A percentile compares a stretch with the other conserved stretches of the same genome.
These are phyloP conservation scores for Podarcis siculus DNA, from an alignment of 2,797 vertebrate genomes.

Conservation along the genomic window DNA sequence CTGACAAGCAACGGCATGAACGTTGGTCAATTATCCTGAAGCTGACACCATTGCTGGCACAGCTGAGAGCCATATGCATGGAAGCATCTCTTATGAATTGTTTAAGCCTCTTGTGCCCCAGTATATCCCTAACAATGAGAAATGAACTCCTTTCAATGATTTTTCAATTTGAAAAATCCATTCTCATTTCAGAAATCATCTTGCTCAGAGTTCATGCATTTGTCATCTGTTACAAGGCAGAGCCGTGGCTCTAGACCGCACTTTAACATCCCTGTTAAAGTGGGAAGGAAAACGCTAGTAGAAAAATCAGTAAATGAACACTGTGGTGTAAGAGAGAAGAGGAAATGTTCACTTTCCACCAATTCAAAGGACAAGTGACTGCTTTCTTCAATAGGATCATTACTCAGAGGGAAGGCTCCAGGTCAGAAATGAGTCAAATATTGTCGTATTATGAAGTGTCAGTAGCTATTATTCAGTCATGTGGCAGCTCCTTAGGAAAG, in stretches of 20 bases:
- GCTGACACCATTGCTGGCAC: neutral
- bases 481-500: neutral
- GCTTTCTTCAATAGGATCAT: constrained; percentile 24
- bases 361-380: constrained; percentile 18
- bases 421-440: constrained; percentile 10
- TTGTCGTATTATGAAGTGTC: neutral
- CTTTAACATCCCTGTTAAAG: constrained; percentile 14
- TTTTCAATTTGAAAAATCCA: constrained; percentile 49
- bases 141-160: constrained; percentile 35
- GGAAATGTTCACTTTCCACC: constrained; percentile 7
- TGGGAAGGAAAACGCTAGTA: constrained; percentile 1
- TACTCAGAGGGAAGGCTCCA: neutral
- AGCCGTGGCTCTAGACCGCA: constrained; percentile 8
- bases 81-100: constrained; percentile 20
- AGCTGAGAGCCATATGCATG: neutral
- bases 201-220: constrained; percentile 29
- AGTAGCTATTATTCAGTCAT: neutral
- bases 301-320: constrained; percentile 20
- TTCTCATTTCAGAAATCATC: constrained; percentile 46
- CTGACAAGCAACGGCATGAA: neutral
- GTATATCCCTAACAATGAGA: constrained; percentile 31
- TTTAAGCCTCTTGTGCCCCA: constrained; percentile 20
- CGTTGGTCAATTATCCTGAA: constrained; percentile 13
- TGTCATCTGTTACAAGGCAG: constrained; percentile 30
- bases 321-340: neutral